Conservation (phyloP, 2,888 invertebrate species). For the Agonopterix subpropinquella region DNA sequence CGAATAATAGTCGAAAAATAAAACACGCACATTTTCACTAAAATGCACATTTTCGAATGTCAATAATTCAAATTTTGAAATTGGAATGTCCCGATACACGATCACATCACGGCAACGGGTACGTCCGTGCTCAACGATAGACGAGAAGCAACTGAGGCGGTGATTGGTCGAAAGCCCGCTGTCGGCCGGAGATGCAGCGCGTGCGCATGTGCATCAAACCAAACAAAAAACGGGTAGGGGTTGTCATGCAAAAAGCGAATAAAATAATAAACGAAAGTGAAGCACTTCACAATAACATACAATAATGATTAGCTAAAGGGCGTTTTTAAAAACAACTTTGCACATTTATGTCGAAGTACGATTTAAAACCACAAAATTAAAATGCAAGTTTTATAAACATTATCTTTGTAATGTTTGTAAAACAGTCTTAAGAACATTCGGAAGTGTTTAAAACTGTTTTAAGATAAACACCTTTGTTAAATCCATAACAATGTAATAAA, state of each 20-base stretch:
- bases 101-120: slow-evolving; percentile 34
- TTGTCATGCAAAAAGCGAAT: slow-evolving; percentile 1
- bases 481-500: too few species aligned
- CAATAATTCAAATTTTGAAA: slow-evolving; percentile 26
- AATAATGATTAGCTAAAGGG: too few species aligned
- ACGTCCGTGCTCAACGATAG: slow-evolving; percentile 29
- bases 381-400: too few species aligned
- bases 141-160: slow-evolving; percentile 44
- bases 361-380: too few species aligned
- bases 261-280: too few species aligned
- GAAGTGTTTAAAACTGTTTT: too few species aligned
- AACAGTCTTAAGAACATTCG: too few species aligned
- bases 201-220: slow-evolving; percentile 31
- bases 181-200: slow-evolving; percentile 40
- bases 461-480: too few species aligned
- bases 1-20: slow-evolving; percentile 31
- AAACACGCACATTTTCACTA: slow-evolving; percentile 57
- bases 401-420: too few species aligned
- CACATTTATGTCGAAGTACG: too few species aligned
- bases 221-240: slow-evolving; percentile 16
- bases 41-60: slow-evolving; percentile 48
- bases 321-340: too few species aligned
- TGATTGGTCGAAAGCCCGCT: slow-evolving; percentile 37
- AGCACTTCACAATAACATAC: too few species aligned
- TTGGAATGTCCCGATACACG: slow-evolving; percentile 31